phyloP scores from a whole-genome alignment of 1,140 invertebrate genomes.

The Drosophila lini region DNA sequence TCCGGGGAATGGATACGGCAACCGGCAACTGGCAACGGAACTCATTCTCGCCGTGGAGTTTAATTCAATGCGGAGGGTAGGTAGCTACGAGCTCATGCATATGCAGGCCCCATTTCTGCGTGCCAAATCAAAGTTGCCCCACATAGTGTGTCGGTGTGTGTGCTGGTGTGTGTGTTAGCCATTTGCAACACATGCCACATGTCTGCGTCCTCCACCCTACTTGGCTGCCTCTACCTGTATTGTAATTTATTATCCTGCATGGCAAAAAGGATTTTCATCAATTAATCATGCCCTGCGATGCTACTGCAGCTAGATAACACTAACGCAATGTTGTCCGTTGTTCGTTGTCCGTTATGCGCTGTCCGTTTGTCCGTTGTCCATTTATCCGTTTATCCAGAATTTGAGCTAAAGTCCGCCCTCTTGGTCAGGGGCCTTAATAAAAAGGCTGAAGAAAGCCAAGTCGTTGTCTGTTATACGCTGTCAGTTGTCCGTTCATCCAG shows the following conservation, averaged over 20 bases:
- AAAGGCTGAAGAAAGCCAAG: no score
- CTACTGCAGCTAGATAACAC: constrained; percentile 65
- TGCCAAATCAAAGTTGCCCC: constrained; percentile 56
- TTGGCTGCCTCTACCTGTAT: constrained; percentile 45
- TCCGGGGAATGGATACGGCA: constrained; percentile 22
- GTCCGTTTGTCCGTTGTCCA: neutral
- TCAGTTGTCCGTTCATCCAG: neutral
- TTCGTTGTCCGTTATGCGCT: neutral
- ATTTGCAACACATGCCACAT: constrained; percentile 61
- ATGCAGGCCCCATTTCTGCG: constrained; percentile 35
- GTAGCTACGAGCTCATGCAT: constrained; percentile 36
- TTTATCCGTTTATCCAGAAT: neutral
- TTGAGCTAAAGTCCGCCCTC: constrained; percentile 4
- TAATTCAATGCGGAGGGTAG: constrained; percentile 46
- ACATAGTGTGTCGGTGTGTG: constrained; percentile 13
- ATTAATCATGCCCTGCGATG: constrained; percentile 78
- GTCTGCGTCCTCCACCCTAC: constrained; percentile 17
- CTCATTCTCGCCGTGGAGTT: constrained; percentile 52
- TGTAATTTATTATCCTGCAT: constrained; percentile 83
- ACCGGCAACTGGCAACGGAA: constrained; percentile 31
- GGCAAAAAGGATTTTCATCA: constrained; percentile 82
- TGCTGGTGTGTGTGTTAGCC: constrained; percentile 39
- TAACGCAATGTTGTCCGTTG: constrained; percentile 24
- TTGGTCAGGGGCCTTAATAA: neutral
- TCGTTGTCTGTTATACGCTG: neutral